Evolutionary conservation across 2,888 invertebrate genomes (phyloP).

Genomic region (Ametastegia equiseti): DNA sequence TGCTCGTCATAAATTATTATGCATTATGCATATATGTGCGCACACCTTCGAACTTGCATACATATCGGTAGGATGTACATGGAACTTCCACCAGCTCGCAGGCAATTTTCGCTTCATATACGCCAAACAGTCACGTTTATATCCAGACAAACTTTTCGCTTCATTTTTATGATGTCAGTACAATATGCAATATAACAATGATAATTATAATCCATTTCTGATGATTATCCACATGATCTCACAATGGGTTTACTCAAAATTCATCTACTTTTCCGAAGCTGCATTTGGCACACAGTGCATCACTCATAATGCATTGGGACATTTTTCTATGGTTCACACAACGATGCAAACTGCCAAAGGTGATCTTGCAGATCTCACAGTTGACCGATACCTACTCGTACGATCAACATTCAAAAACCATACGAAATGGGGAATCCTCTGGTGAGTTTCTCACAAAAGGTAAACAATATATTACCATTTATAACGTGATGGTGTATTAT

Average conservation of each 20-base stretch:
- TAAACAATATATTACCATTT: neutral
- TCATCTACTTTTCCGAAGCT: neutral
- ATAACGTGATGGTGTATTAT: neutral
- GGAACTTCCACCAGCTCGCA: neutral
- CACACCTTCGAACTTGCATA: constrained; percentile 1
- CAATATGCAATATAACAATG: neutral
- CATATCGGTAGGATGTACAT: too few relatives aligned
- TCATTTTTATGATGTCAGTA: neutral
- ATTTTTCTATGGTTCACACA: neutral
- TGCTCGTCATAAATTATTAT: constrained; percentile 25
- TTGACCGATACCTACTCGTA: neutral
- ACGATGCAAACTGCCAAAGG: neutral
- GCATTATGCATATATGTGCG: constrained; percentile 13
- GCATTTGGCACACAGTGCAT: neutral
- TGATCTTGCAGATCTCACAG: neutral
- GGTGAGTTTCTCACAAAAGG: neutral
- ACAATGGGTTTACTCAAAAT: neutral
- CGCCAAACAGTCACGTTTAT: constrained; percentile 14
- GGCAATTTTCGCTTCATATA: constrained; percentile 9
- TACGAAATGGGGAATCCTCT: neutral
- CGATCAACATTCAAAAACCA: neutral
- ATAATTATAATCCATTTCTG: neutral
- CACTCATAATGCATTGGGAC: neutral
- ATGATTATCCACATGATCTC: neutral
- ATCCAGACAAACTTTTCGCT: neutral